These are phyloP conservation scores for Amorpha juglandis DNA, from an alignment of 2,888 invertebrate species.

Conservation along the genomic window DNA sequence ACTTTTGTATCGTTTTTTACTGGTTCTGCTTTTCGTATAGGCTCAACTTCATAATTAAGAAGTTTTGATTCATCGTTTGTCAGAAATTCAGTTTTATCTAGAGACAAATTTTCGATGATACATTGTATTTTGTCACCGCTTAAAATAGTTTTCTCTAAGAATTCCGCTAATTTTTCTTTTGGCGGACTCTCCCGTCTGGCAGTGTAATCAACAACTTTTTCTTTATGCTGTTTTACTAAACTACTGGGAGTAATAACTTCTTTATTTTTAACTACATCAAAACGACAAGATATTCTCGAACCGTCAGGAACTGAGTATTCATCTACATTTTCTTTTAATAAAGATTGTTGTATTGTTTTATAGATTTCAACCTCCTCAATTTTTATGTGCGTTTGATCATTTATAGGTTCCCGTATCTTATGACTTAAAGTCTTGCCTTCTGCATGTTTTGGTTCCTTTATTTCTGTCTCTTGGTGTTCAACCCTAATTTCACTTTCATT, in stretches of 20 bases:
- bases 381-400: neutral
- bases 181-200: constrained; percentile 73
- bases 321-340: neutral
- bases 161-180: constrained; percentile 74
- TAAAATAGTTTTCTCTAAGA: constrained; percentile 76
- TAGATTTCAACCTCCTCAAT: no score
- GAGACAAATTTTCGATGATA: constrained; percentile 74
- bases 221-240: constrained; percentile 52
- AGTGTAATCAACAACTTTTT: constrained; percentile 46
- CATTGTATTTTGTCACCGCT: constrained; percentile 76
- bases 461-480: constrained; percentile 19
- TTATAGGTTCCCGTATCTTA: neutral
- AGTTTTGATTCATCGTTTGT: constrained; percentile 40
- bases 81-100: constrained; percentile 59
- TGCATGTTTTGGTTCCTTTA: neutral
- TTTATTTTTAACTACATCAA: constrained; percentile 31
- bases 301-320: neutral
- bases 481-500: constrained; percentile 23
- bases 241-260: constrained; percentile 46
- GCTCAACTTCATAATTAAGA: constrained; percentile 38
- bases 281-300: constrained; percentile 21
- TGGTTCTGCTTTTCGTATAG: constrained; percentile 42
- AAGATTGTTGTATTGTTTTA: neutral
- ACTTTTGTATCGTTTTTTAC: constrained; percentile 20
- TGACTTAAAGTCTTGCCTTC: neutral